These are phyloP conservation scores for Sacculina carcini DNA, from an alignment of 2,888 invertebrate genomes.

Conservation along the genomic window DNA sequence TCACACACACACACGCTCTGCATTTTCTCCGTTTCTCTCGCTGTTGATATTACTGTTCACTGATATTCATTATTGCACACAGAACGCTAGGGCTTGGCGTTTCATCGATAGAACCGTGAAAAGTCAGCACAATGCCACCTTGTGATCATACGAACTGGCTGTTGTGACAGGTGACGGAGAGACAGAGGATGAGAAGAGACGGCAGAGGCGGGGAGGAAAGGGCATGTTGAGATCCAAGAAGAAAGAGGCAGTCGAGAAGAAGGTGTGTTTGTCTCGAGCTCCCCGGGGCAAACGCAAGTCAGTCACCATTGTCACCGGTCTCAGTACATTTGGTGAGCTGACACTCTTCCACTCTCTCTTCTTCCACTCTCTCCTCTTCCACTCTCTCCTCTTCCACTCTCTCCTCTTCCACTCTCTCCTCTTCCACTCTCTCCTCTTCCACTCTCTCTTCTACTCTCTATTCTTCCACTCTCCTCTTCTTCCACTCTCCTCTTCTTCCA, in stretches of 20 bases:
- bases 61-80: neutral
- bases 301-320: slow-evolving; percentile 84
- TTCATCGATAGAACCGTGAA: neutral
- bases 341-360: too few relatives aligned
- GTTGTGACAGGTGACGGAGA: slow-evolving; percentile 38
- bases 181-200: slow-evolving; percentile 72
- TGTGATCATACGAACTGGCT: slow-evolving; percentile 20
- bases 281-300: slow-evolving; percentile 96
- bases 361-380: too few relatives aligned
- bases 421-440: too few relatives aligned
- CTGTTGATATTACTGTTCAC: too few relatives aligned
- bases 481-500: too few relatives aligned
- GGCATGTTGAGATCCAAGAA: slow-evolving; percentile 85
- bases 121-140: neutral
- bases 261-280: slow-evolving; percentile 57
- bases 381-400: too few relatives aligned
- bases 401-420: too few relatives aligned
- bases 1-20: neutral
- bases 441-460: too few relatives aligned
- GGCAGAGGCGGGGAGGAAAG: slow-evolving; percentile 90
- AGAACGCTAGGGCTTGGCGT: neutral
- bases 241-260: slow-evolving; percentile 64
- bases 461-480: too few relatives aligned
- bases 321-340: slow-evolving; percentile 62
- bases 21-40: neutral